Evolutionary conservation across 2,113 vertebrate genomes (phyloP).

Genomic region (Andinoacara biseriatus): DNA sequence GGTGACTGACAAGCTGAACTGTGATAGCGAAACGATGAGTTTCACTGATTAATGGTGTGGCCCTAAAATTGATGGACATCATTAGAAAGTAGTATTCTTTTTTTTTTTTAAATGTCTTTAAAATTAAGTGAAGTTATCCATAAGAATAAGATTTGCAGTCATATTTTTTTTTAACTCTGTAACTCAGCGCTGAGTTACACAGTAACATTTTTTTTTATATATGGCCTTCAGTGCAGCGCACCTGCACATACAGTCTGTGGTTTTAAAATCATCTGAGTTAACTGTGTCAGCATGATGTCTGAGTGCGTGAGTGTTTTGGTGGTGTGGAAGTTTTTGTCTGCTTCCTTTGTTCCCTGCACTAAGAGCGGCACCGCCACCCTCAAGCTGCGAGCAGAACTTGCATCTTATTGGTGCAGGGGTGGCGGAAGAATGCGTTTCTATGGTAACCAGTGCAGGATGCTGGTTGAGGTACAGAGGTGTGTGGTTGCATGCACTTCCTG

Average conservation of each 20-base stretch:
- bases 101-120: neutral
- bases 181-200: neutral
- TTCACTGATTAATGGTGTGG: neutral
- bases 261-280: conserved; percentile 12
- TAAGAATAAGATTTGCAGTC: neutral
- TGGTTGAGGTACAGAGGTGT: conserved; percentile 52
- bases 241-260: conserved; percentile 41
- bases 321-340: conserved; percentile 29
- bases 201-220: neutral
- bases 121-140: neutral
- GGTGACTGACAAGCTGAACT: neutral
- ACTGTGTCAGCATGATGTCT: neutral
- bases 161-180: neutral
- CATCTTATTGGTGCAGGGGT: conserved; percentile 57
- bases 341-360: conserved; percentile 58
- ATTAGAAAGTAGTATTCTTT: neutral
- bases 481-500: conserved; percentile 80
- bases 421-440: conserved; percentile 41
- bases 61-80: neutral
- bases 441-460: conserved; percentile 65
- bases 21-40: neutral
- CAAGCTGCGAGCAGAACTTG: conserved; percentile 44
- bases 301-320: conserved; percentile 21
- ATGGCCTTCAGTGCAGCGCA: neutral
- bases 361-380: neutral